phyloP scores from a whole-genome alignment of 2,888 invertebrate species.

The Chymomyza procnemis region DNA sequence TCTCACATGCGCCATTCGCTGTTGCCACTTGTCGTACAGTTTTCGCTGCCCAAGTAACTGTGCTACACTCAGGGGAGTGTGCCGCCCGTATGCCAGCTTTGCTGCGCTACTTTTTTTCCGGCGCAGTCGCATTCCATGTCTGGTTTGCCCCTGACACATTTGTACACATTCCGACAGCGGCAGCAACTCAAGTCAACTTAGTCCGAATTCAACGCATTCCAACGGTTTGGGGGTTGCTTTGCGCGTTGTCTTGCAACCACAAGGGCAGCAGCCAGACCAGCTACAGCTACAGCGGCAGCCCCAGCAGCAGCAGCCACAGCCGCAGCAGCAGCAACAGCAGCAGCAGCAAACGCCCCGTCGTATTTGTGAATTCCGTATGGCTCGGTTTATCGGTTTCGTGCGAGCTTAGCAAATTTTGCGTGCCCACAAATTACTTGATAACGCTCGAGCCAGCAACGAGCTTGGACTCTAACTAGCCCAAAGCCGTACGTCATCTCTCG shows the following conservation, averaged over 20 bases:
- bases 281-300: conserved; percentile 14
- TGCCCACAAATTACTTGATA: conserved; percentile 28
- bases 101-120: not conserved
- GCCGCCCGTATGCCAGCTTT: conserved; percentile 13
- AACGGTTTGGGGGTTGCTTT: conserved; percentile 28
- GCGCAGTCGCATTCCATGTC: conserved; percentile 36
- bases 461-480: not conserved
- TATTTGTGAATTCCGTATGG: conserved; percentile 21
- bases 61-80: conserved; percentile 15
- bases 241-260: conserved; percentile 12
- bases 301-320: conserved; percentile 15
- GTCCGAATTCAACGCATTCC: conserved; percentile 52
- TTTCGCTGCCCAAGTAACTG: conserved; percentile 14
- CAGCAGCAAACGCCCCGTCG: not conserved
- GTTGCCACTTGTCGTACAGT: not conserved
- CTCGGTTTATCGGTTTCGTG: too few species aligned
- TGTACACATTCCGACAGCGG: conserved; percentile 29
- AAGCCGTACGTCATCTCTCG: not conserved
- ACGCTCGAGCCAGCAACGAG: not conserved
- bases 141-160: conserved; percentile 1
- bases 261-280: conserved; percentile 9
- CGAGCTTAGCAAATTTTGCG: conserved; percentile 27
- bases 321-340: conserved; percentile 15
- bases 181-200: too few species aligned
- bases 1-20: not conserved